Evolutionary conservation across 2,888 invertebrate genomes (phyloP).

Genomic region (Archips crataeganus): DNA sequence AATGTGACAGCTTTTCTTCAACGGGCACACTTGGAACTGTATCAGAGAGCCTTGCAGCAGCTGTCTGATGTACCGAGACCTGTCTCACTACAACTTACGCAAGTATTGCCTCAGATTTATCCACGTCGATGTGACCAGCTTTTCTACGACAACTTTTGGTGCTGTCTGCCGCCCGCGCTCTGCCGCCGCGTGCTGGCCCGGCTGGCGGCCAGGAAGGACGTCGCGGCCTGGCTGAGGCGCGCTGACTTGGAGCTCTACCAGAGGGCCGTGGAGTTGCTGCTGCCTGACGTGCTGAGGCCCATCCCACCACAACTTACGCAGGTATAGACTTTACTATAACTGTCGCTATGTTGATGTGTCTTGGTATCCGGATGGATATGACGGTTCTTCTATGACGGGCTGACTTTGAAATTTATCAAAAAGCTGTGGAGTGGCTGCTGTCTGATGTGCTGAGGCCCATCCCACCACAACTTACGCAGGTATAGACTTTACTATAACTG

Average conservation of each 20-base stretch:
- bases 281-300: constrained; percentile 97
- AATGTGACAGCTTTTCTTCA: constrained; percentile 88
- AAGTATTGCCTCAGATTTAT: too few species aligned
- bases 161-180: constrained; percentile 90
- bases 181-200: constrained; percentile 96
- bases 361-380: too few species aligned
- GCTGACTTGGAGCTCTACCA: constrained; percentile 98
- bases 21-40: too few species aligned
- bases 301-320: constrained; percentile 98
- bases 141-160: constrained; percentile 82
- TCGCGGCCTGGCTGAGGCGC: constrained; percentile 91
- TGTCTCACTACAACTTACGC: too few species aligned
- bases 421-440: constrained; percentile 97
- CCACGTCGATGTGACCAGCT: too few species aligned
- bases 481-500: constrained; percentile 71
- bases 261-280: constrained; percentile 96
- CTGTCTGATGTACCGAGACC: too few species aligned
- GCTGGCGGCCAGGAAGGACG: constrained; percentile 86
- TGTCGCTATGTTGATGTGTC: too few species aligned
- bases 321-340: constrained; percentile 84
- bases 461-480: constrained; percentile 95
- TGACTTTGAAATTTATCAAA: too few species aligned
- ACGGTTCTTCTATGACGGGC: too few species aligned
- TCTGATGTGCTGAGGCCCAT: constrained; percentile 98
- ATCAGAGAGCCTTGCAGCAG: too few species aligned